Percentiles rank a stretch among this genome's conserved stretches.
phyloP scores from a whole-genome alignment of 1,140 invertebrate species.

The Orius laevigatus region DNA sequence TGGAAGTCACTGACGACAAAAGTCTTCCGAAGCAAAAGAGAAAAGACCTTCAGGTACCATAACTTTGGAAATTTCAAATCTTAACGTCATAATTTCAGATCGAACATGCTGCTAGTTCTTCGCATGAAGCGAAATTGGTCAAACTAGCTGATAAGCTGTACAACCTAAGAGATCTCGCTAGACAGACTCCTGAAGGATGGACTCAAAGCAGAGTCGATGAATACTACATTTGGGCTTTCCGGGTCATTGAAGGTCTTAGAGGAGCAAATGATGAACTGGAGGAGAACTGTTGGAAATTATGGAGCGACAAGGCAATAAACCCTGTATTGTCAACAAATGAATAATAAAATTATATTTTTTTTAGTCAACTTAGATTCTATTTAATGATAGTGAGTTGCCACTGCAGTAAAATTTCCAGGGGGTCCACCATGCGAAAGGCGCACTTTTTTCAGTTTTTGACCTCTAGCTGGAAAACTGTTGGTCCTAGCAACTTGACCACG shows the following conservation, averaged over 20 bases:
- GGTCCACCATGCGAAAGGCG: no score
- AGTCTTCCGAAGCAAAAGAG: slow-evolving; percentile 41
- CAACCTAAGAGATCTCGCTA: slow-evolving; percentile 59
- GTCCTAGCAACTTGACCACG: no score
- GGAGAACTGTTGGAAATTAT: slow-evolving; percentile 38
- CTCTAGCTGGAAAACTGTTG: no score
- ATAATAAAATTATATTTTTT: no score
- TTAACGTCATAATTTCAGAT: slow-evolving; percentile 39
- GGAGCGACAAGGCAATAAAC: no score
- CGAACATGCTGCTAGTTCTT: slow-evolving; percentile 37
- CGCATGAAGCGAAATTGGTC: slow-evolving; percentile 55
- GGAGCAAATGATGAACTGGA: slow-evolving; percentile 51
- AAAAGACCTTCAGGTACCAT: slow-evolving; percentile 42
- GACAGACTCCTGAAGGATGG: slow-evolving; percentile 47
- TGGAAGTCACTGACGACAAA: slow-evolving; percentile 69
- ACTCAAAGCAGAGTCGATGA: slow-evolving; percentile 35
- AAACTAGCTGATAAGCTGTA: slow-evolving; percentile 77
- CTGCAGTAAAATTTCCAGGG: no score
- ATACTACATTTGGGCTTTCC: slow-evolving; percentile 56
- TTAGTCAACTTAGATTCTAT: no score
- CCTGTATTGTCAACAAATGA: no score
- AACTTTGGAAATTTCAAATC: not conserved
- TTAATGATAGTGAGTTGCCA: no score
- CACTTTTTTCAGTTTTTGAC: no score
- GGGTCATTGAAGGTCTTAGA: slow-evolving; percentile 48